A percentile compares a stretch with the other conserved stretches of the same genome.
phyloP scores from a whole-genome alignment of 2,888 invertebrate species.

The Drosophila kanekoi region DNA sequence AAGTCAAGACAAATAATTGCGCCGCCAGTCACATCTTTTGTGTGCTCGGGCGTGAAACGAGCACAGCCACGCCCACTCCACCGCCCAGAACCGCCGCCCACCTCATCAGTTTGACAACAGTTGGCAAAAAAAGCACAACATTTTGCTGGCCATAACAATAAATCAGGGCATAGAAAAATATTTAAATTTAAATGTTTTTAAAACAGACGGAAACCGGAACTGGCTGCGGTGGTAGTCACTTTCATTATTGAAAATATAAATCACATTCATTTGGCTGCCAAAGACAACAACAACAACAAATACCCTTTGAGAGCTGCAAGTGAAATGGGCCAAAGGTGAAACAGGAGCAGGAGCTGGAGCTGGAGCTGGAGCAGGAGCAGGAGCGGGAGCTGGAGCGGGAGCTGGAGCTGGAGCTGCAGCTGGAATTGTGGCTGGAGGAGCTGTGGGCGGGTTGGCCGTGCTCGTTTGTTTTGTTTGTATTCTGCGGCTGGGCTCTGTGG shows the following conservation, averaged over 20 bases:
- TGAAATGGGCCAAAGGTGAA: slow-evolving; percentile 20
- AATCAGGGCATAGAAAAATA: slow-evolving; percentile 80
- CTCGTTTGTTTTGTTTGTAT: slow-evolving; percentile 48
- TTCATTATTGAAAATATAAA: slow-evolving; percentile 82
- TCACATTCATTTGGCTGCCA: slow-evolving; percentile 72
- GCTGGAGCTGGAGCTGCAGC: background rate
- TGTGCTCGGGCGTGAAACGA: slow-evolving; percentile 69
- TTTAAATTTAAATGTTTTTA: slow-evolving; percentile 79
- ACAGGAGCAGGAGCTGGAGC: slow-evolving; percentile 7
- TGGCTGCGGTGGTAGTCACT: slow-evolving; percentile 64
- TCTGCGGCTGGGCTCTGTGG: slow-evolving; percentile 28
- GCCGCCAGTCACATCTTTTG: slow-evolving; percentile 61
- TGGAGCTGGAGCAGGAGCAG: background rate
- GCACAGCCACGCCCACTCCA: slow-evolving; percentile 29
- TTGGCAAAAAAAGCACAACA: slow-evolving; percentile 16
- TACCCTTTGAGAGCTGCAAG: slow-evolving; percentile 66
- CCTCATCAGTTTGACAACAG: background rate
- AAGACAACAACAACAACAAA: slow-evolving; percentile 32
- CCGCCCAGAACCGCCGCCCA: background rate
- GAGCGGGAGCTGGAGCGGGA: background rate
- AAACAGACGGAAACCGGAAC: slow-evolving; percentile 56
- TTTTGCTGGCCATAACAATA: slow-evolving; percentile 58
- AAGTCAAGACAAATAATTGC: slow-evolving; percentile 73
- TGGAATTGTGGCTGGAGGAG: no score
- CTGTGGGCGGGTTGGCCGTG: slow-evolving; percentile 9